Base-by-base conservation (phyloP, 1,140 invertebrate species). In the Calycopis cecrops region DNA sequence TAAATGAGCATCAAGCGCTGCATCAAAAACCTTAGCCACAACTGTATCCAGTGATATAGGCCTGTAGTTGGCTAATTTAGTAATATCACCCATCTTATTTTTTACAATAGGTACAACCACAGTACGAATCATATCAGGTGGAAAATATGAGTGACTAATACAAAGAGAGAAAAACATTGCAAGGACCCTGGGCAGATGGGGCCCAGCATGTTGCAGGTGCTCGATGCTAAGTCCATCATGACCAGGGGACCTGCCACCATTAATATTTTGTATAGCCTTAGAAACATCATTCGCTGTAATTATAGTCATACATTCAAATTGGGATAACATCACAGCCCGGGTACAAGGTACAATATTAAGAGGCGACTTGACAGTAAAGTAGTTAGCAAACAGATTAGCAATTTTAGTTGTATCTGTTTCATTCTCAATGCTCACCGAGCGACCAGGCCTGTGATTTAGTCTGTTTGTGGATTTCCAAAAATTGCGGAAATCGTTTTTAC, bases 401-500 rank as follows among this genome's bases (percentile, higher is more conserved):
- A 55, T 48, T 10, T 18, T 4, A 10, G 9, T 37, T 37, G 35
- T 3, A 37, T 37, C 35, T 10, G 9, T 9, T 9, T n/a, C n/a
- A 9, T 42, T 44, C 6, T 12, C 53, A 7, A 55, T 33, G 12
- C 53, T 55, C 28, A 55, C 53, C 11, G 53, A 44, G 7, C 48
- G 44, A 9, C 44, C 21, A 3, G 53, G 34, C 12, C 33, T n/a
- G 9, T 17, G 3, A 18, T 55, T 55, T 4, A 48, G 12, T 44
- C 48, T 18, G 48, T 48, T 9, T 35, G 16, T 4, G 7, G 10
- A n/a, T n/a, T n/a, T n/a, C n/a, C n/a, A n/a, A n/a, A n/a, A n/a
- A n/a, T n/a, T n/a, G n/a, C n/a, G n/a, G 21, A 48, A 55, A 9
- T 55, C 17, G n/a, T 55, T 55, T 9, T 21, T 48, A 16, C n/a